Evolutionary conservation across 2,888 invertebrate genomes (phyloP).

Genomic region (Xestia xanthographa): DNA sequence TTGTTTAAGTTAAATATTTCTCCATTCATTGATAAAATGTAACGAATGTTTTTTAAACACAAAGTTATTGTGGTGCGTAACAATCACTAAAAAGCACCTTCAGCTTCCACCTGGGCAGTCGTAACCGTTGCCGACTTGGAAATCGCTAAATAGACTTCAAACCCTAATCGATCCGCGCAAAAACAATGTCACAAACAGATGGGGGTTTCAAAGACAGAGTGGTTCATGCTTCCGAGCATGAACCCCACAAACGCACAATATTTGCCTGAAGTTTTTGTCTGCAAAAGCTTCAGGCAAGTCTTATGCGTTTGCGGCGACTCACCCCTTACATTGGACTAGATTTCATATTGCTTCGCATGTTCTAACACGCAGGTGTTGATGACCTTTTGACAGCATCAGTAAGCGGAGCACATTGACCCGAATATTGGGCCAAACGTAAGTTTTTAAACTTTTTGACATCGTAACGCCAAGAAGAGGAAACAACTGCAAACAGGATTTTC

Average conservation of each 20-base stretch:
- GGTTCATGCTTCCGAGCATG: too few species aligned
- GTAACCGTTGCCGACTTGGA: not conserved
- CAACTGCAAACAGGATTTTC: too few species aligned
- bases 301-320: not conserved
- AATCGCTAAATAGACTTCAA: not conserved
- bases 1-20: not conserved
- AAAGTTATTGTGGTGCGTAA: not conserved
- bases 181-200: not conserved
- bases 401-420: not conserved
- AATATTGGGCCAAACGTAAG: not conserved
- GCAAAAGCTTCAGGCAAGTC: not conserved
- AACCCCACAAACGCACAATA: too few species aligned
- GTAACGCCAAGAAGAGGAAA: not conserved
- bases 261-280: too few species aligned
- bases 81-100: not conserved
- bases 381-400: not conserved
- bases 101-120: not conserved
- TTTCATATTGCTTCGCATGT: not conserved
- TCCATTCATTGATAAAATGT: constrained; percentile 1
- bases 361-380: not conserved
- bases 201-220: not conserved
- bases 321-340: not conserved
- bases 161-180: not conserved
- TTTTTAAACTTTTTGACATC: not conserved
- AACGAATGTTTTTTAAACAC: not conserved